Evolutionary conservation across 2,113 vertebrate genomes (phyloP).

Genomic region (Leucosticte australis): DNA sequence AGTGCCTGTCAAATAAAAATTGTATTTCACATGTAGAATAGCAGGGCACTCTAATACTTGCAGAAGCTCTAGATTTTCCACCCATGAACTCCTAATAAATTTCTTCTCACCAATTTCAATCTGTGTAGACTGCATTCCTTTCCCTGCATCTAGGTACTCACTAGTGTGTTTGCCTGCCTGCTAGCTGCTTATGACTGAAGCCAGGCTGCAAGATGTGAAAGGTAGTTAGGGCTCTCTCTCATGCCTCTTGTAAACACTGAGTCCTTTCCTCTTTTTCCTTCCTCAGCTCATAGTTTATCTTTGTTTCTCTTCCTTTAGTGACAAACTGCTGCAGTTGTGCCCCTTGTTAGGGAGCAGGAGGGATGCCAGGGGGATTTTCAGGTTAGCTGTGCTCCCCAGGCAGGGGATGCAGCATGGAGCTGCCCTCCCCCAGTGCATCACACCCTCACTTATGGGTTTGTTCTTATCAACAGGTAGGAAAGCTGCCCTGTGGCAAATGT

Average conservation of each 20-base stretch:
- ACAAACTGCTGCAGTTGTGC: not conserved
- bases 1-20: not conserved
- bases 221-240: not conserved
- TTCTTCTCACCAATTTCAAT: not conserved
- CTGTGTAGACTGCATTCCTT: not conserved
- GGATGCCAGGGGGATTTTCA: not conserved
- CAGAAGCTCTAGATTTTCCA: not conserved
- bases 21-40: not conserved
- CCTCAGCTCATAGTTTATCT: not conserved
- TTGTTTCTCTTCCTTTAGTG: not conserved
- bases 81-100: not conserved
- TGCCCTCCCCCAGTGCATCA: not conserved
- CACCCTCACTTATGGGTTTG: rapidly evolving
- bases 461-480: not conserved
- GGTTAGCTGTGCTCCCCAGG: not conserved
- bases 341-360: not conserved
- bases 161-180: not conserved
- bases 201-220: not conserved
- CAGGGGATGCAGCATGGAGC: rapidly evolving
- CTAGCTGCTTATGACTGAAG: not conserved
- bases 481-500: not conserved
- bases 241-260: not conserved
- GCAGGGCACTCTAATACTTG: not conserved
- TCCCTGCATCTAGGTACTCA: not conserved
- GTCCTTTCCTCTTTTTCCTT: not conserved